These are phyloP conservation scores for Galeopterus variegatus DNA, from an alignment of 2,113 vertebrate genomes.

Conservation along the genomic window DNA sequence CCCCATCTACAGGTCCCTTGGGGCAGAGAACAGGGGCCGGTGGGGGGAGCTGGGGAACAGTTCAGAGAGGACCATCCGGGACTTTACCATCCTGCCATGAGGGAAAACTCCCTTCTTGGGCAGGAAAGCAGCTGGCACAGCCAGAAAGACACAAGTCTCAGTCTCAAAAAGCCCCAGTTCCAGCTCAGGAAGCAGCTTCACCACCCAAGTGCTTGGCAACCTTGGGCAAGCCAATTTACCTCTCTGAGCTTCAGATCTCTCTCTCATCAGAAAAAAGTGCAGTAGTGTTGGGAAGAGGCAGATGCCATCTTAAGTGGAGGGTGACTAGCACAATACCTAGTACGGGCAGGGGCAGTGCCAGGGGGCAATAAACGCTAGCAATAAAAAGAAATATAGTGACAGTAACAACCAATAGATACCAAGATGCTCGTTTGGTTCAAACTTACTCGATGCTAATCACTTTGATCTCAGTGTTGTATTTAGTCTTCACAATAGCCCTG, in stretches of 20 bases:
- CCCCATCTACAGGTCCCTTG: background rate
- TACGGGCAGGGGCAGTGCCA: too few species aligned
- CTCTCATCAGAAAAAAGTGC: background rate
- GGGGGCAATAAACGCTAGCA: background rate
- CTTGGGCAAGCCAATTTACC: background rate
- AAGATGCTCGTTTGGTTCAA: background rate
- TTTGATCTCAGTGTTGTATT: background rate
- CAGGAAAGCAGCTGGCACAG: background rate
- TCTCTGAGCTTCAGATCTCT: background rate
- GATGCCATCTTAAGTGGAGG: background rate
- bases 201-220: background rate
- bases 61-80: background rate
- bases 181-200: background rate
- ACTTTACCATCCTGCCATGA: background rate
- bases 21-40: background rate
- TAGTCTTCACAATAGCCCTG: background rate
- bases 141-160: background rate
- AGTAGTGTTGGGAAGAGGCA: background rate
- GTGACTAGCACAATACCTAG: background rate
- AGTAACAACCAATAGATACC: background rate
- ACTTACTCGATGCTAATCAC: fast-evolving
- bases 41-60: background rate
- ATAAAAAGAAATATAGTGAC: background rate
- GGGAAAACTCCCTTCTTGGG: background rate
- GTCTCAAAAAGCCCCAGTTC: background rate